Evolutionary conservation across 1,140 invertebrate genomes (phyloP), one percentile per base, ranked within the genome.

Genomic region (Calephelis nemesis): DNA sequence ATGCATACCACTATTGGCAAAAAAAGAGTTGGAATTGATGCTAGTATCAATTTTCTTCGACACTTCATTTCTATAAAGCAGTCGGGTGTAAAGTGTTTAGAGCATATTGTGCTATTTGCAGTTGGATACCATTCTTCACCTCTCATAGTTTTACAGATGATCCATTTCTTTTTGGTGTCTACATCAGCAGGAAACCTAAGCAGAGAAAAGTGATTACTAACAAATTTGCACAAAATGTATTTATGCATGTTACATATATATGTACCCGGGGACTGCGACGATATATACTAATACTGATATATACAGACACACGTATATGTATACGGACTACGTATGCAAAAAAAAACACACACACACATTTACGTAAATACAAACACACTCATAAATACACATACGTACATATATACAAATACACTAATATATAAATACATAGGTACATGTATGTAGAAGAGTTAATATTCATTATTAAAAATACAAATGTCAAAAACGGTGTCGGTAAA

Each of bases 1-100:
- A 50, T n/a, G n/a, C 49, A 50, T 50, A 50, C 49, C 49, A 50
- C 49, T 50, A 50, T 50, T 50, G 49, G 49, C 49, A 50, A 50
- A 50, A 13, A 50, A 50, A 50, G 49, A 50, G 49, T 50, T 50
- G n/a, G 49, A 50, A 50, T 50, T 50, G 49, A 50, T 50, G 49
- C 49, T 50, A 13, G 49, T 50, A 50, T n/a, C n/a, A 50, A 50
- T 50, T 50, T 50, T 50, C 49, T 50, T 50, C 49, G n/a, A 50
- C 49, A 50, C 49, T 50, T 50, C 49, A 50, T 50, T 50, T 50
- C 49, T 50, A 50, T 50, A 50, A 50, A 50, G 12, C 49, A 50
- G 49, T 50, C 49, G 49, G 11, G 49, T 50, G 12, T 50, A 50
- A 50, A 50, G 12, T 50, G 49, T 50, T 42, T 42, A 42, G 42